Evolutionary conservation across 2,797 vertebrate genomes (phyloP).

Genomic region (Cephalopachus bancanus): DNA sequence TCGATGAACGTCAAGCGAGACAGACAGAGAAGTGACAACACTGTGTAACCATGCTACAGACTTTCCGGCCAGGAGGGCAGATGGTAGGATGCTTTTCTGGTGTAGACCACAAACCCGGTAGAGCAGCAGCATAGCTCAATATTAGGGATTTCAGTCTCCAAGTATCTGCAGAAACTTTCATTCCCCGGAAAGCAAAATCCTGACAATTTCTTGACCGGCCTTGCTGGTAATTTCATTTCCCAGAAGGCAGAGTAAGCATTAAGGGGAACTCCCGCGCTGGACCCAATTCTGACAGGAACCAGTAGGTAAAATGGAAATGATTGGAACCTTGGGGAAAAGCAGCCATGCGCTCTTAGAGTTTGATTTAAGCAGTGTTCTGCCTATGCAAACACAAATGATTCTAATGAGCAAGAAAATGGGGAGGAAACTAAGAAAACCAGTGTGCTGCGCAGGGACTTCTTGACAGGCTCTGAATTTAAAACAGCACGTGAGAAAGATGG

Average conservation of each 20-base stretch:
- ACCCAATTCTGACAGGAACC: conserved; percentile 79
- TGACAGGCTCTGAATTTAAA: conserved; percentile 79
- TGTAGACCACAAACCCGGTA: conserved; percentile 23
- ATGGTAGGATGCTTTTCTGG: neutral
- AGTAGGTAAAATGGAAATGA: conserved; percentile 80
- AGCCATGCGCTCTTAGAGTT: conserved; percentile 64
- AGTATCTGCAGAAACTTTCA: conserved; percentile 67
- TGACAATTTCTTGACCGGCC: conserved; percentile 74
- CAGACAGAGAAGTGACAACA: neutral
- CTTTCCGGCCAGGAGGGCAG: neutral
- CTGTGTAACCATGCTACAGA: neutral
- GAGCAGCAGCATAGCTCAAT: conserved; percentile 1
- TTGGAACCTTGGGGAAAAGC: conserved; percentile 81
- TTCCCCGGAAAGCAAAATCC: conserved; percentile 69
- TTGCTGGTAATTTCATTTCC: conserved; percentile 81
- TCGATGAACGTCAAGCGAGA: neutral
- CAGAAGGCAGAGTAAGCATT: conserved; percentile 75
- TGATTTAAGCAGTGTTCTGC: conserved; percentile 80
- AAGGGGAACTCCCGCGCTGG: conserved; percentile 69
- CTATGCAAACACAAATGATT: conserved; percentile 84
- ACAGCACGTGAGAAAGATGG: conserved; percentile 46
- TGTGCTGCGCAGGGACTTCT: conserved; percentile 62
- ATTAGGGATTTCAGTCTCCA: conserved; percentile 53
- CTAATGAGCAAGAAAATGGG: conserved; percentile 81
- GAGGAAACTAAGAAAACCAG: conserved; percentile 69